Conservation (phyloP, 1,140 invertebrate genomes). For the Drosophila nikananu region DNA sequence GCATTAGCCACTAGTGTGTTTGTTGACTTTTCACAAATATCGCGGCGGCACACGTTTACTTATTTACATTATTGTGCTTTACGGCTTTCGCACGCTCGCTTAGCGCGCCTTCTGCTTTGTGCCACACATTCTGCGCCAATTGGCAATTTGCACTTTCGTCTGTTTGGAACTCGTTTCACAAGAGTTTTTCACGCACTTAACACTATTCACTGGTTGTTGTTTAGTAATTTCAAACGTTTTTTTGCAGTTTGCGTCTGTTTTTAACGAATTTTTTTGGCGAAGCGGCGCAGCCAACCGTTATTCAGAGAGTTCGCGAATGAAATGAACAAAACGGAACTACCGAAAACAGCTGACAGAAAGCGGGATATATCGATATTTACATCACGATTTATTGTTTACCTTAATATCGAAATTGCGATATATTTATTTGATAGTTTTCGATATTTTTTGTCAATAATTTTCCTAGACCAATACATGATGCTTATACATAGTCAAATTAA, state of each 20-base stretch:
- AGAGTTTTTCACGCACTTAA: not conserved
- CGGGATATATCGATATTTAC: too few relatives aligned
- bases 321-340: conserved; percentile 31
- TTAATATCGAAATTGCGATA: too few relatives aligned
- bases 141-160: conserved; percentile 11
- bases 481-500: too few relatives aligned
- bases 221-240: conserved; percentile 15
- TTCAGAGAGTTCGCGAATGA: conserved; percentile 25
- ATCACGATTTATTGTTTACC: too few relatives aligned
- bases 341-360: conserved; percentile 25
- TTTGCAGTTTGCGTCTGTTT: conserved; percentile 33
- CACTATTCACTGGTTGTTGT: conserved; percentile 13
- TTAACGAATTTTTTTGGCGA: conserved; percentile 12
- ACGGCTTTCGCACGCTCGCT: conserved; percentile 48
- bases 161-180: not conserved
- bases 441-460: too few relatives aligned
- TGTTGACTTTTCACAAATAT: conserved; percentile 40
- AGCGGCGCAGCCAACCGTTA: conserved; percentile 20
- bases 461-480: too few relatives aligned
- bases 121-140: conserved; percentile 48
- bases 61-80: conserved; percentile 67
- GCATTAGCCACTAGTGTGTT: not conserved
- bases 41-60: conserved; percentile 38
- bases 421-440: too few relatives aligned
- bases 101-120: conserved; percentile 61